Evolutionary conservation across 2,113 vertebrate species (phyloP).

Genomic region (Sceloporus tristichus): DNA sequence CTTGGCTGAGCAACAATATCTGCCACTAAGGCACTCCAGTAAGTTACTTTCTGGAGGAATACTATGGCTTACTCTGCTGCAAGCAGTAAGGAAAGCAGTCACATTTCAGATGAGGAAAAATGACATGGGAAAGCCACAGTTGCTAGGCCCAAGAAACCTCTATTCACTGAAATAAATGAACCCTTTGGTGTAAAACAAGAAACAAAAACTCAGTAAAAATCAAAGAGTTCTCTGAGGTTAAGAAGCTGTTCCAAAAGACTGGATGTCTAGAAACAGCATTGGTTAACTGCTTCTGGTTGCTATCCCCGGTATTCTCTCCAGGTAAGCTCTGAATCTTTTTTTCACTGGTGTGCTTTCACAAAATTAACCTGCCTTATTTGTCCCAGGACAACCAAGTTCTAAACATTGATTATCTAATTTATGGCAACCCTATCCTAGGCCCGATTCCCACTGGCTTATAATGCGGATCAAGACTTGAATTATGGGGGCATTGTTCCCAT

Average conservation of each 20-base stretch:
- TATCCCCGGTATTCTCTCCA: neutral
- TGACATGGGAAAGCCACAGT: constrained; percentile 22
- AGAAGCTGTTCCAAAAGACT: neutral
- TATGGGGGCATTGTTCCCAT: too few species aligned
- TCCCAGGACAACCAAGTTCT: neutral
- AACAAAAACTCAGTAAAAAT: constrained; percentile 14
- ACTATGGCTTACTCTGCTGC: neutral
- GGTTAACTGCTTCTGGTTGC: neutral
- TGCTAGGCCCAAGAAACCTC: neutral
- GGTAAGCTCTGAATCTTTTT: neutral
- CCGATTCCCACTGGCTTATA: too few species aligned
- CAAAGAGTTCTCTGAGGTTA: neutral
- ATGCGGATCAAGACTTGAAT: too few species aligned
- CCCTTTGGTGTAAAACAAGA: neutral
- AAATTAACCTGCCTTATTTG: neutral
- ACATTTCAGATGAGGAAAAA: constrained; percentile 36
- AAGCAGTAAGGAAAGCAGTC: constrained; percentile 18
- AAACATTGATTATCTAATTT: neutral
- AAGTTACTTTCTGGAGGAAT: neutral
- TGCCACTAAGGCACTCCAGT: neutral
- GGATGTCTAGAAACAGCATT: neutral
- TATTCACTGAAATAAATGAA: neutral
- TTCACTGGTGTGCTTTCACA: neutral
- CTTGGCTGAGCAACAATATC: neutral
- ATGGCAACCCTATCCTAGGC: too few species aligned